phyloP scores from a whole-genome alignment of 2,888 invertebrate species.

The Hybos culiciformis region DNA sequence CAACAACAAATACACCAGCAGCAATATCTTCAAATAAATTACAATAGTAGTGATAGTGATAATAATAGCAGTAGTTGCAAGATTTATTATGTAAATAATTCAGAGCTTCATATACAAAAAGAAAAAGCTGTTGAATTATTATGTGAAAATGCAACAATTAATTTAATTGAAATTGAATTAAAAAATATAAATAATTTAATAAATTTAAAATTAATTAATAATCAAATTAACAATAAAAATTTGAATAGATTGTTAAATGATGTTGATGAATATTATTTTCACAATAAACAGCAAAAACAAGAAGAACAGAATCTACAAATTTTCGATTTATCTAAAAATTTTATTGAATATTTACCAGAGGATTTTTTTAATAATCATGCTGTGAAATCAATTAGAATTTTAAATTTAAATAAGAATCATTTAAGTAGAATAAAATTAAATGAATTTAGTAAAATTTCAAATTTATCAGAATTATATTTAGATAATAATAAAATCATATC shows the following conservation, averaged over 20 bases:
- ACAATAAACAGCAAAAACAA: neutral
- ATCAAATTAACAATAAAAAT: neutral
- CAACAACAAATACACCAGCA: too few species aligned
- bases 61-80: too few species aligned
- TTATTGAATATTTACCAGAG: neutral
- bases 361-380: too few species aligned
- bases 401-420: too few species aligned
- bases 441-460: too few species aligned
- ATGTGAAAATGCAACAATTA: neutral
- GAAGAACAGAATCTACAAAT: neutral
- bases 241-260: neutral
- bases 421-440: too few species aligned
- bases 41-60: too few species aligned
- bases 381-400: too few species aligned
- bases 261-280: neutral
- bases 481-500: neutral
- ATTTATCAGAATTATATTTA: neutral
- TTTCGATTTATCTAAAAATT: neutral
- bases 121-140: neutral
- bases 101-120: neutral
- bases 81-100: too few species aligned
- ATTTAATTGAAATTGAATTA: neutral
- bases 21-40: too few species aligned
- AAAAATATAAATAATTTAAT: neutral
- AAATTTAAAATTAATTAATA: neutral